Conservation (phyloP, 2,888 invertebrate genomes). For the Philaethria dido region DNA sequence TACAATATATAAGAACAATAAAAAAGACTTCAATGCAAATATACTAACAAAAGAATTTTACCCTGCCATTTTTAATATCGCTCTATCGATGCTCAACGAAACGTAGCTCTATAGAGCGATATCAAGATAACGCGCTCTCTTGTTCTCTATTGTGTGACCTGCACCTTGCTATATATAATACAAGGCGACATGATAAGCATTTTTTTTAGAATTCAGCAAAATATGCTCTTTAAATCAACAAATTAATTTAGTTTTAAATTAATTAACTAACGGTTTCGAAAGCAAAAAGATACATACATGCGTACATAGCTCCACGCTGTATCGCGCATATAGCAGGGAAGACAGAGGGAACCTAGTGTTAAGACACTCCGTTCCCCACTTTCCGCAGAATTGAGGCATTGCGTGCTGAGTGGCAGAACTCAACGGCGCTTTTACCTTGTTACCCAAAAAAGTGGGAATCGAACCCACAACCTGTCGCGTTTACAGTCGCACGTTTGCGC, state of each 20-base stretch:
- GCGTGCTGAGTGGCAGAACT: too few species aligned
- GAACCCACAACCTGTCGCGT: too few species aligned
- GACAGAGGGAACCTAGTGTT: too few species aligned
- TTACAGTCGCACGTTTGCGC: too few species aligned
- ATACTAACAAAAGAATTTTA: conserved; percentile 10
- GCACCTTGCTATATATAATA: conserved; percentile 16
- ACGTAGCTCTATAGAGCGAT: conserved; percentile 28
- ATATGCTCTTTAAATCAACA: not conserved
- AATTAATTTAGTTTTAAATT: not conserved
- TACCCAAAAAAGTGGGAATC: too few species aligned
- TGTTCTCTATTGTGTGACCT: conserved; percentile 30
- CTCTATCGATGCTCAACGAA: conserved; percentile 13
- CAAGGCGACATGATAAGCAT: not conserved
- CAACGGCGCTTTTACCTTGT: too few species aligned
- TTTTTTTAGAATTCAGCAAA: not conserved
- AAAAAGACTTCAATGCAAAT: not conserved
- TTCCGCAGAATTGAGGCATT: too few species aligned
- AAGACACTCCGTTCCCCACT: too few species aligned
- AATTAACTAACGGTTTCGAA: not conserved
- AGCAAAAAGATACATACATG: too few species aligned
- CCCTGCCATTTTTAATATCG: conserved; percentile 15
- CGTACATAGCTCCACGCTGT: too few species aligned
- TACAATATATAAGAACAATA: not conserved
- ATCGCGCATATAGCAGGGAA: too few species aligned
- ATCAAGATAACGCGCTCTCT: conserved; percentile 36